phyloP scores from a whole-genome alignment of 2,113 vertebrate genomes.

The Myanophis thanlyinensis region DNA sequence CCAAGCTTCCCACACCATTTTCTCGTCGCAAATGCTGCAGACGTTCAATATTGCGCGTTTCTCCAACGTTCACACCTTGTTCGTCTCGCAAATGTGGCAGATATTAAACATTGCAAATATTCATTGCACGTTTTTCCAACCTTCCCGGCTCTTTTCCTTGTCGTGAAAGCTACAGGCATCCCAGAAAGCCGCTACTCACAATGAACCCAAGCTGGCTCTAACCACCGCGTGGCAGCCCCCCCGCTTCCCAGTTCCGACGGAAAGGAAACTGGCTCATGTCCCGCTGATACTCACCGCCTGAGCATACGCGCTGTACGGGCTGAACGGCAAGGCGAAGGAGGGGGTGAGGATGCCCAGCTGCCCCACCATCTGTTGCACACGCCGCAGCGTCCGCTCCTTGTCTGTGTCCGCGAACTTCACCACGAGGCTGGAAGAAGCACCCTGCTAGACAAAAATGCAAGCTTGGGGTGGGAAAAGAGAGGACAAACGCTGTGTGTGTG shows the following conservation, averaged over 20 bases:
- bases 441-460: constrained; percentile 75
- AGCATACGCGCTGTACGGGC: constrained; percentile 97
- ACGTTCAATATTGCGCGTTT: no score
- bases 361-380: constrained; percentile 99
- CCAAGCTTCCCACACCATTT: no score
- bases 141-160: neutral
- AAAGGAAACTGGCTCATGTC: neutral
- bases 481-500: no score
- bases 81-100: no score
- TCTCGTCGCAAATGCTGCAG: no score
- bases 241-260: no score
- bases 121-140: neutral
- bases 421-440: constrained; percentile 98
- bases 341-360: constrained; percentile 98
- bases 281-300: constrained; percentile 88
- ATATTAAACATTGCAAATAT: neutral
- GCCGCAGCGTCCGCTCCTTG: constrained; percentile 95
- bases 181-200: neutral
- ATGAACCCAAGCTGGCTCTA: neutral
- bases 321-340: constrained; percentile 94
- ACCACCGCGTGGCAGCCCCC: rapidly evolving
- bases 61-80: no score
- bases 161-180: neutral
- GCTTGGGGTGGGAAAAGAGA: neutral
- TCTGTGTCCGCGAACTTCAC: constrained; percentile 99